Base-by-base conservation (phyloP, 2,797 vertebrate genomes). In the Phoebastria nigripes region DNA sequence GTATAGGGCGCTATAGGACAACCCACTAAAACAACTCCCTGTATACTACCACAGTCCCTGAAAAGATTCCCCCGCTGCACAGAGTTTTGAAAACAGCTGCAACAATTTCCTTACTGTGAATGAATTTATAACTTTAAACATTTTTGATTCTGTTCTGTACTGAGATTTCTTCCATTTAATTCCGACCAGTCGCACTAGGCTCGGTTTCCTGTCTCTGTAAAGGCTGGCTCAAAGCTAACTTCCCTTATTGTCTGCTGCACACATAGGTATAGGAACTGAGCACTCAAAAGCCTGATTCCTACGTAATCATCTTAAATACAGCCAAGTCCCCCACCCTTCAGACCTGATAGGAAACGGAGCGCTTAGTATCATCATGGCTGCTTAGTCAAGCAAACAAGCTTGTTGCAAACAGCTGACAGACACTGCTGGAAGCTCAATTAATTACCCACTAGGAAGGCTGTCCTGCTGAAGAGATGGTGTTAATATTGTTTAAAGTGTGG, bases 391-490 rank as follows among this genome's bases (percentile, higher is more conserved):
- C 62, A 73, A 91, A 81, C 12, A 79, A 78, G 28, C 8, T 41
- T 61, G 65, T 9, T 94, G 87, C 42, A 65, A 83, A 39, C 28
- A 76, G 70, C 90, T 73, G 85, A 91, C 81, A 88, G 94, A 76
- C 9, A 4, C 92, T 90, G 89, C 72, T 73, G 85, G 82, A 90
- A 95, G 65, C 82, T 63, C 74, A 82, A 66, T 93, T 94, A 94
- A 81, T 95, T 91, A 67, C 80, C 31, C 12, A 16, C 41, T 49
- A 73, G 81, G 79, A 95, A 76, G 39, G 59, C 9, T 79, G 54
- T 83, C 69, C 92, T 90, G 78, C 69, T 67, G 89, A 41, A 93
- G 82, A 47, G 51, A 31, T 46, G 69, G 22, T 83, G 84, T 89
- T 90, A 91, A 56, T 41, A 54, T 35, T 70, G 82, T 81, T 85